A percentile compares a stretch with the other conserved stretches of the same genome.
Conservation (phyloP, 1,140 invertebrate genomes). For the Diorhabda sublineata region DNA sequence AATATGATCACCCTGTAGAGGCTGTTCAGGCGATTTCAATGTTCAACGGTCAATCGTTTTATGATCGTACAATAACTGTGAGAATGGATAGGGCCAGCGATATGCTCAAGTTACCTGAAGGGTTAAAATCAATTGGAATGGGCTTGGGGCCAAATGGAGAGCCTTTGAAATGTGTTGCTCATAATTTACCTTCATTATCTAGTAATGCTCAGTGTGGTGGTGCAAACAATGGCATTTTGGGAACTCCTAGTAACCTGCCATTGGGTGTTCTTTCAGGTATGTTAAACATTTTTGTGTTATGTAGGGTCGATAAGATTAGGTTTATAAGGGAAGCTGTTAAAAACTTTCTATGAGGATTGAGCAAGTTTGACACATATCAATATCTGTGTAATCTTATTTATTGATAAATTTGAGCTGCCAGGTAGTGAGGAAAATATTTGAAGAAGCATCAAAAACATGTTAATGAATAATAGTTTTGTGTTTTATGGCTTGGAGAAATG, state of each 20-base stretch:
- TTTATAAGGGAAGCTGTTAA: too few species aligned
- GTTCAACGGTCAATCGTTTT: constrained; percentile 93
- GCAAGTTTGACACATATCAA: too few species aligned
- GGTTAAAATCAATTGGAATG: constrained; percentile 84
- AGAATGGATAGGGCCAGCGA: constrained; percentile 76
- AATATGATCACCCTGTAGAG: constrained; percentile 97
- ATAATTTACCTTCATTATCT: constrained; percentile 62
- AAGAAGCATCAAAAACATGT: too few species aligned
- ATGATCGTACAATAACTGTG: constrained; percentile 89
- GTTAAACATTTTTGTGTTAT: neutral
- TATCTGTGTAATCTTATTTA: too few species aligned
- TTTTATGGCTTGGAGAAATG: too few species aligned
- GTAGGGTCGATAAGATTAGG: too few species aligned
- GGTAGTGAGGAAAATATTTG: too few species aligned
- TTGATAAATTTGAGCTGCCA: too few species aligned
- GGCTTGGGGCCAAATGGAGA: constrained; percentile 86
- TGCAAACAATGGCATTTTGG: neutral
- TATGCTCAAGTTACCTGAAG: constrained; percentile 74
- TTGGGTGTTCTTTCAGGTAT: neutral
- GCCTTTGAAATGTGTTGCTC: constrained; percentile 82
- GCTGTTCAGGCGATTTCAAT: constrained; percentile 98
- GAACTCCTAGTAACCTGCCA: neutral
- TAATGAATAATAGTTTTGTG: too few species aligned
- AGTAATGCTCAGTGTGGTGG: neutral
- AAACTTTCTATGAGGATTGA: too few species aligned